phyloP scores from a whole-genome alignment of 2,797 vertebrate species.

The Anisognathus igniventris region DNA sequence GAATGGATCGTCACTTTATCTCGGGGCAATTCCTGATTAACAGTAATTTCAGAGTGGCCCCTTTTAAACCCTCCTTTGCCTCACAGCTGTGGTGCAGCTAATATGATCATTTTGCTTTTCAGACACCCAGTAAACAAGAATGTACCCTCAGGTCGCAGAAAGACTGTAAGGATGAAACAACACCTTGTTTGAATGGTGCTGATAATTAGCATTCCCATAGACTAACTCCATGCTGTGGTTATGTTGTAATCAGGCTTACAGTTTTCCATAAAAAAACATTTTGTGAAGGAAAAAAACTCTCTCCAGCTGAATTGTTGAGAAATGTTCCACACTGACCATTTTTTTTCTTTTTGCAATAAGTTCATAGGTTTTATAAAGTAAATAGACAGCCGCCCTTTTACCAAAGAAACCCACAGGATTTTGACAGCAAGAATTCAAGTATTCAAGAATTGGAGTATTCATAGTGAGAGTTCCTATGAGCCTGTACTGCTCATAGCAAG shows the following conservation, averaged over 20 bases:
- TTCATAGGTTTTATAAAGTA: not conserved
- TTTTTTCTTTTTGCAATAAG: not conserved
- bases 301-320: not conserved
- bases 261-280: not conserved
- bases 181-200: not conserved
- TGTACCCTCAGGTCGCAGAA: not conserved
- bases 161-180: not conserved
- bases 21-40: not conserved
- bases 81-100: not conserved
- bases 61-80: not conserved
- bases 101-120: not conserved
- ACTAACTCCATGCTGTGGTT: fast-evolving
- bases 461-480: not conserved
- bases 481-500: not conserved
- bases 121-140: not conserved
- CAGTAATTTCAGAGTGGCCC: not conserved
- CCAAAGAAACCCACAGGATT: not conserved
- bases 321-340: not conserved
- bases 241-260: not conserved
- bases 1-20: not conserved
- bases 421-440: not conserved
- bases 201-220: not conserved
- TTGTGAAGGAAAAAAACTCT: not conserved
- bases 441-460: not conserved
- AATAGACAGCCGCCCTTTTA: not conserved